Evolutionary conservation across 2,113 vertebrate species (phyloP), one percentile per base, ranked within the genome.

Genomic region (Tor tambroides): DNA sequence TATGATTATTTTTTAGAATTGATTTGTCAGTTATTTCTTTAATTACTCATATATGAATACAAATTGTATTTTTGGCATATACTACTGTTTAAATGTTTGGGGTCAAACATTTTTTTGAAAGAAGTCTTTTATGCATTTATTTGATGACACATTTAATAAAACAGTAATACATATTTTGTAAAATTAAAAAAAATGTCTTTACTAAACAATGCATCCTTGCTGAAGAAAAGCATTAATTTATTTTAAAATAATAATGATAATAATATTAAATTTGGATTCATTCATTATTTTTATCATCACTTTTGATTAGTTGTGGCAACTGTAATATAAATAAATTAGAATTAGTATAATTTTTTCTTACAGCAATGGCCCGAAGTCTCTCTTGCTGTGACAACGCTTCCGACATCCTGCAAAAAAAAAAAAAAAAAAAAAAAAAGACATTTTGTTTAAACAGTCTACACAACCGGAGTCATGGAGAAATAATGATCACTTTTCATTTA

Each of bases 331-430:
- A 80, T 32, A 80, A 35, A 28, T 76, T 49, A 12, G 0, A 46
- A 28, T 67, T 82, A 69, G 49, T 72, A n/a, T 77, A 14, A 32
- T 26, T 38, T 63, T 67, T 28, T 92, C 94, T 94, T 88, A 95
- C 95, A 91, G 94, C 92, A 81, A 95, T 95, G 89, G 92, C 94
- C 92, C 94, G 95, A 89, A 95, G 92, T 94, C 88, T 92, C 88
- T 95, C 94, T 91, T 95, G 90, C 92, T 95, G 95, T 90, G 94
- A 93, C 91, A 94, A 76, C 74, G 49, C 93, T 91, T 95, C 95
- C 89, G 93, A 95, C 94, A 95, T 95, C 92, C 94, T 95, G 86
- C 63, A 46, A 46, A 12, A 46, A 46, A n/a, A n/a, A n/a, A n/a
- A n/a, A n/a, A n/a, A n/a, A 35, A 67, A 87, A 75, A 51, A 84